These are phyloP conservation scores for Streptopelia turtur DNA, from an alignment of 2,797 vertebrate genomes.

Conservation along the genomic window DNA sequence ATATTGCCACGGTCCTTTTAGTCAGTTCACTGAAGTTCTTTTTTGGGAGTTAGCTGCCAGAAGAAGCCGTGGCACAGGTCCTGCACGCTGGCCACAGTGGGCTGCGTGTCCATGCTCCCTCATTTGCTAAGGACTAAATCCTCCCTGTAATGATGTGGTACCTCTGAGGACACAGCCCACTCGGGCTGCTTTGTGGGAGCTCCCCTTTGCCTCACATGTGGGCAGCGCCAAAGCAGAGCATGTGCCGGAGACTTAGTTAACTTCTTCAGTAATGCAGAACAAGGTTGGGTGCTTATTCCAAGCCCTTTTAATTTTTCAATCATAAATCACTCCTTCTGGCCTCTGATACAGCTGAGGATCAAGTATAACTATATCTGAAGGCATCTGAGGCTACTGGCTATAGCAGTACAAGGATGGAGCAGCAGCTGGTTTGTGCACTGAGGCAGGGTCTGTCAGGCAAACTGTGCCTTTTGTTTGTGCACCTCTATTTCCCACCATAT, in stretches of 20 bases:
- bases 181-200: background rate
- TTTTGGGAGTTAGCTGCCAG: background rate
- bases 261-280: background rate
- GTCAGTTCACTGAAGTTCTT: background rate
- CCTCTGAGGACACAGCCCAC: background rate
- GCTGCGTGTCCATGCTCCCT: background rate
- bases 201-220: background rate
- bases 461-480: background rate
- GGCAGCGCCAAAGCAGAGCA: background rate
- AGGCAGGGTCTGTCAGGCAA: background rate
- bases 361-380: background rate
- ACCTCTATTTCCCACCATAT: accelerated
- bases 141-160: background rate
- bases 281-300: background rate
- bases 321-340: background rate
- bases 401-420: background rate
- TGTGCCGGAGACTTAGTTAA: background rate
- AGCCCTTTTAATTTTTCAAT: background rate
- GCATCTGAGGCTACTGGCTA: background rate
- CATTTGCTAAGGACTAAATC: background rate
- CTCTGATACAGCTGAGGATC: background rate
- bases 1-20: background rate
- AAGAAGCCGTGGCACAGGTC: background rate
- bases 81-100: background rate
- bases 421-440: background rate